phyloP scores from a whole-genome alignment of 2,888 invertebrate genomes.

The Plutella xylostella region DNA sequence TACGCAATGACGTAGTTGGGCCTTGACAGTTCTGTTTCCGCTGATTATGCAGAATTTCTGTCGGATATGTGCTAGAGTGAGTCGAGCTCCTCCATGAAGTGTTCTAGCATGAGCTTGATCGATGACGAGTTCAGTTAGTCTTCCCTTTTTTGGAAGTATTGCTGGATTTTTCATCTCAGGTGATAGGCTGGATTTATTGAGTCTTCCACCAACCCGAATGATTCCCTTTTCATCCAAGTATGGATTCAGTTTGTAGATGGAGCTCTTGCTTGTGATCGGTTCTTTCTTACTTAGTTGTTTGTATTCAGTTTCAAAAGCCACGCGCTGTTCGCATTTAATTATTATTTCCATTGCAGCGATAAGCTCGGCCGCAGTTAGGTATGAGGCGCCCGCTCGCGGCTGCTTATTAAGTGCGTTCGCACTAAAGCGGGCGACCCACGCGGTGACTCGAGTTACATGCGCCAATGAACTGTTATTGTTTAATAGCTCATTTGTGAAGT shows the following conservation, averaged over 20 bases:
- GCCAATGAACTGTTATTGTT: background rate
- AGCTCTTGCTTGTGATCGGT: background rate
- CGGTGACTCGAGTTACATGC: background rate
- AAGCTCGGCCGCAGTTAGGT: background rate
- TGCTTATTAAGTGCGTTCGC: background rate
- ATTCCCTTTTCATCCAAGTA: background rate
- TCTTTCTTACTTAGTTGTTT: background rate
- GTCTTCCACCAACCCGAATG: constrained; percentile 3
- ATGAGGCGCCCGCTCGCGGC: no score
- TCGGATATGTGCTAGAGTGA: background rate
- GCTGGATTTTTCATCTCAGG: background rate
- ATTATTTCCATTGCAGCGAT: background rate
- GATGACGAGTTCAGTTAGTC: background rate
- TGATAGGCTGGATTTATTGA: background rate
- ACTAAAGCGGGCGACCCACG: background rate
- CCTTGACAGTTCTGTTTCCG: background rate
- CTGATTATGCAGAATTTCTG: constrained; percentile 1
- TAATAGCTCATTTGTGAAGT: background rate
- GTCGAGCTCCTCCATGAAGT: constrained; percentile 1
- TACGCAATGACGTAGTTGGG: background rate
- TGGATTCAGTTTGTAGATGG: background rate
- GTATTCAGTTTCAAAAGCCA: background rate
- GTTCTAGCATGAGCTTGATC: background rate
- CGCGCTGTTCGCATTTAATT: background rate
- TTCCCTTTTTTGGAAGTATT: background rate